Evolutionary conservation across 2,888 invertebrate species (phyloP).

Genomic region (Rhogogaster chlorosoma): DNA sequence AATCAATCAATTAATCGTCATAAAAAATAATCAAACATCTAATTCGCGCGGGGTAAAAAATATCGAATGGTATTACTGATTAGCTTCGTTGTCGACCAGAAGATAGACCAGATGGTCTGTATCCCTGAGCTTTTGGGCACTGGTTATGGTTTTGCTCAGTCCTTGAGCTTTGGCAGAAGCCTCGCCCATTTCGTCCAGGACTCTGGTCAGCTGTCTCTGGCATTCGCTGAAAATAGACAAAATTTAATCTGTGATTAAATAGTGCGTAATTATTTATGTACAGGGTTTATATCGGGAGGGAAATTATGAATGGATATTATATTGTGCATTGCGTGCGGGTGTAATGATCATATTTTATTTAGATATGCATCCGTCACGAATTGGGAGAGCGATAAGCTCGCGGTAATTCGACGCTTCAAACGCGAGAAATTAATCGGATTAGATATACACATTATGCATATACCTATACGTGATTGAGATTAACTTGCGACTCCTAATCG

Average conservation of each 20-base stretch:
- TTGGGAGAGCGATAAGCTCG: background rate
- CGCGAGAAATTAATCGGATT: background rate
- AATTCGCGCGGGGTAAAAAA: background rate
- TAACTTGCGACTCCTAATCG: background rate
- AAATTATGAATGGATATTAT: background rate
- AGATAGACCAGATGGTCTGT: slow-evolving; percentile 81
- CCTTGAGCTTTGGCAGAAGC: slow-evolving; percentile 88
- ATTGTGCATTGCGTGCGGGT: background rate
- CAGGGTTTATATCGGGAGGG: background rate
- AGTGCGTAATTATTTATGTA: background rate
- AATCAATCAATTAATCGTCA: background rate
- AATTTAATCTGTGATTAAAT: background rate
- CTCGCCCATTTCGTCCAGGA: slow-evolving; percentile 86
- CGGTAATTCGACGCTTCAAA: background rate
- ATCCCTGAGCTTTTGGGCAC: slow-evolving; percentile 84
- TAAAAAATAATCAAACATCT: background rate
- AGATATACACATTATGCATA: background rate
- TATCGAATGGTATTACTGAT: slow-evolving; percentile 79
- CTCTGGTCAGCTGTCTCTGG: slow-evolving; percentile 81
- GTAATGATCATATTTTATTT: background rate
- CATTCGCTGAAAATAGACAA: slow-evolving; percentile 80
- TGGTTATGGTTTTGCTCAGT: slow-evolving; percentile 86
- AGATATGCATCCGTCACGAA: background rate
- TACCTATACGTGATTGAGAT: background rate
- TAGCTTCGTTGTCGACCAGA: slow-evolving; percentile 79